These are phyloP conservation scores for Brachionus angularis DNA, from an alignment of 1,140 invertebrate species.

Conservation along the genomic window DNA sequence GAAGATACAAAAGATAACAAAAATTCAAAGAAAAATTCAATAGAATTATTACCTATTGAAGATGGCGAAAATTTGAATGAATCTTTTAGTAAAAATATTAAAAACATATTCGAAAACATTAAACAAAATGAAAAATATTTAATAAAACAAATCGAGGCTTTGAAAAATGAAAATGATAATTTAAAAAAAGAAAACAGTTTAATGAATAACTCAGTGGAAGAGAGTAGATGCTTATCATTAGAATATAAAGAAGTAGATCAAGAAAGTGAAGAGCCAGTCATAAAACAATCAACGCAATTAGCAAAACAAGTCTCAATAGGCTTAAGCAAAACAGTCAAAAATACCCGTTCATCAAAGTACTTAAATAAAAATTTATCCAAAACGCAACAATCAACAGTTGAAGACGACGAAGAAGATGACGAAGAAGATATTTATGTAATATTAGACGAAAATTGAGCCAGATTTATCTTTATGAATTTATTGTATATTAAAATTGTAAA, in stretches of 20 bases:
- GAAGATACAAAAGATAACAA: too few species aligned
- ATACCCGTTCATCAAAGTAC: not conserved
- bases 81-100: not conserved
- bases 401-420: not conserved
- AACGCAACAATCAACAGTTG: not conserved
- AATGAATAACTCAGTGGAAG: conserved; percentile 8
- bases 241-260: not conserved
- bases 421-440: conserved; percentile 40
- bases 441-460: conserved; percentile 40
- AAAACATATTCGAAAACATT: conserved; percentile 5
- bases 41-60: not conserved
- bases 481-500: too few species aligned
- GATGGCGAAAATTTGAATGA: conserved; percentile 12
- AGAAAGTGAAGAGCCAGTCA: not conserved
- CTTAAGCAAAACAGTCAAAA: conserved; percentile 9
- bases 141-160: too few species aligned
- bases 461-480: too few species aligned
- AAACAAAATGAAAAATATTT: not conserved
- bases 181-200: conserved; percentile 13
- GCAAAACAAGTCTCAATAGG: conserved; percentile 23
- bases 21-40: too few species aligned
- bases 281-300: not conserved
- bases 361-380: not conserved
- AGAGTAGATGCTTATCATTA: not conserved
- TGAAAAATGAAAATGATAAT: not conserved